Conservation (phyloP, 2,113 vertebrate species). For the Macroglossus sobrinus region DNA sequence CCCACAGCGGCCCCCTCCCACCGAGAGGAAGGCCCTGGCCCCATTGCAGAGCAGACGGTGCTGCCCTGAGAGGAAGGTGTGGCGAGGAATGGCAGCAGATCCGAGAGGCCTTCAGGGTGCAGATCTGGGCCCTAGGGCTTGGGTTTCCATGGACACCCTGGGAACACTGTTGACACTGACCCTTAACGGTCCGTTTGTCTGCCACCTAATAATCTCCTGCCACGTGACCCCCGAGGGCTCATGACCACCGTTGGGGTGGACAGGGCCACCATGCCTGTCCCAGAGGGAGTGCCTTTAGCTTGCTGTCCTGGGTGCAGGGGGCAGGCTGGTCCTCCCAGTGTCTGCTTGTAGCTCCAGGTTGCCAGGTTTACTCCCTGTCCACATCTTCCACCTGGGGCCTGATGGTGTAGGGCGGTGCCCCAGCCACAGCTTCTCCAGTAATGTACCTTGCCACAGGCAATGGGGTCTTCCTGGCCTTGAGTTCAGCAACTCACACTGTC, state of each 20-base stretch:
- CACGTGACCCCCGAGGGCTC: fast-evolving
- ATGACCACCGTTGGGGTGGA: neutral
- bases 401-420: neutral
- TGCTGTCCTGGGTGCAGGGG: neutral
- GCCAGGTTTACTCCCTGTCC: neutral
- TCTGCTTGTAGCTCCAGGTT: neutral
- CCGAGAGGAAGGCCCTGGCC: neutral
- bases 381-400: fast-evolving
- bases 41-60: fast-evolving
- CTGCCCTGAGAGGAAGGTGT: neutral
- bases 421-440: neutral
- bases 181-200: fast-evolving
- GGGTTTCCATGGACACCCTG: neutral
- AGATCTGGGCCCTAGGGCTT: neutral
- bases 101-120: neutral
- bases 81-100: neutral
- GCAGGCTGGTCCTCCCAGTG: neutral
- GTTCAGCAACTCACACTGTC: neutral
- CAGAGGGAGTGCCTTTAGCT: fast-evolving
- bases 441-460: neutral
- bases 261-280: fast-evolving
- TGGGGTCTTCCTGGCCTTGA: neutral
- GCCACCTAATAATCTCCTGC: neutral
- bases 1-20: fast-evolving
- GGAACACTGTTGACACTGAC: fast-evolving